Base-by-base conservation (phyloP, 1,140 invertebrate genomes). In the Maniola jurtina region DNA sequence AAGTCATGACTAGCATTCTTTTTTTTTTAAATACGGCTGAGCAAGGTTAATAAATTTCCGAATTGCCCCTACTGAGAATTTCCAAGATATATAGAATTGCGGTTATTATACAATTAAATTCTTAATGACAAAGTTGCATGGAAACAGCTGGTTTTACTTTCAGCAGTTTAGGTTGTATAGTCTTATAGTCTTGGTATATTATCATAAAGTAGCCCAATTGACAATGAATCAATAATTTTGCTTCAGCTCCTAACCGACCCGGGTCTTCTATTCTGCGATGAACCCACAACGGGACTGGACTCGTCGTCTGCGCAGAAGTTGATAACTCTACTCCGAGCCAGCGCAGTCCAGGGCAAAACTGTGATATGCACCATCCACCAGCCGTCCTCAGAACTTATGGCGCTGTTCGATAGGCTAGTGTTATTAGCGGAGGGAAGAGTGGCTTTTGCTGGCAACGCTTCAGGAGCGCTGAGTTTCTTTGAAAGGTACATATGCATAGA, bases 341-440 rank as follows among this genome's bases (percentile, higher is more conserved):
- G 95, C 79, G 93, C 94, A 0, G 81, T 84, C 1, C 83, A 91
- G 13, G 96, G 96, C 15, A 95, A 96, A 77, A 98, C 97, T 0
- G 95, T 99, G 3, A 89, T 99, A 16, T 98, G 97, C 79, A 99
- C 98, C 11, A 99, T 99, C 72, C 98, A 99, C 89, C 98, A 99
- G 86, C 98, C 98, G 0, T 98, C 96, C n/a, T 97, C 96, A 0
- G 95, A 98, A 74, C 92, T 99, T 36, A 98, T 98, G 80, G 93
- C 94, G 1, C 92, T 97, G 85, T 99, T 99, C 85, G 94, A 98
- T 78, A 94, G 95, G 70, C 90, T 99, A 7, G 94, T 98, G 64
- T 89, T 99, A 1, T 83, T 99, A 68, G 96, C 97, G 13, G 96
- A 99, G 86, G 98, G 98, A 0, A 91, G 96, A 68, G 94, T 98